Conservation (phyloP, 2,797 vertebrate genomes). For the Sciaenops ocellatus region DNA sequence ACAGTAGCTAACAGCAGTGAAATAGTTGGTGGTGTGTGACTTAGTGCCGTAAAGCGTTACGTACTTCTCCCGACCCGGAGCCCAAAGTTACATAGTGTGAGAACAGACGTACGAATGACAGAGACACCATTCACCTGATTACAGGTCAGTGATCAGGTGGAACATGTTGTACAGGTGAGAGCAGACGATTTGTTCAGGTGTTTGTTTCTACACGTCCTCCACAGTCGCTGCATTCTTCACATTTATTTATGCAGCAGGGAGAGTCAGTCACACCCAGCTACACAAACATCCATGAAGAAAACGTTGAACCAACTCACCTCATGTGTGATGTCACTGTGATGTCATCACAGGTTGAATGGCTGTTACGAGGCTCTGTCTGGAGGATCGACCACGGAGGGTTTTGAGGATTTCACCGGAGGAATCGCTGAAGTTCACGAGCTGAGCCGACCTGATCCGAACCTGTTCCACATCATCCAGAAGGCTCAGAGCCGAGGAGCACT, state of each 20-base stretch:
- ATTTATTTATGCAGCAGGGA: not conserved
- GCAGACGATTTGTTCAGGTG: not conserved
- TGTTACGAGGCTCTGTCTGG: constrained; percentile 91
- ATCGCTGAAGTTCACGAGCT: constrained; percentile 89
- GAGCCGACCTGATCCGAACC: constrained; percentile 78
- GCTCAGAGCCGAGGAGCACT: constrained; percentile 88
- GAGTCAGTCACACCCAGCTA: not conserved
- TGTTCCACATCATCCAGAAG: constrained; percentile 92
- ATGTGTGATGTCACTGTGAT: not conserved
- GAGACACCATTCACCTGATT: too few relatives aligned
- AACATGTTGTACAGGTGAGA: too few relatives aligned
- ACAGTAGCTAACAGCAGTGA: too few relatives aligned
- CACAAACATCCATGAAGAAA: not conserved
- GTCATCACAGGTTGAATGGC: constrained; percentile 83
- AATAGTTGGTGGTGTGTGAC: too few relatives aligned
- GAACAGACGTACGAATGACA: too few relatives aligned
- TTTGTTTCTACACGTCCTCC: not conserved
- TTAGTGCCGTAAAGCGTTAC: too few relatives aligned
- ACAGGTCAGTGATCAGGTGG: too few relatives aligned
- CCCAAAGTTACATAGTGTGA: too few relatives aligned
- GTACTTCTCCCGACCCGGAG: too few relatives aligned
- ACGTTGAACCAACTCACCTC: too few relatives aligned
- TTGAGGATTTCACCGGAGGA: constrained; percentile 88
- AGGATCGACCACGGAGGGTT: constrained; percentile 90
- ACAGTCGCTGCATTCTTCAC: not conserved